phyloP scores from a whole-genome alignment of 1,140 invertebrate genomes.

The Tetranychus cinnabarinus region DNA sequence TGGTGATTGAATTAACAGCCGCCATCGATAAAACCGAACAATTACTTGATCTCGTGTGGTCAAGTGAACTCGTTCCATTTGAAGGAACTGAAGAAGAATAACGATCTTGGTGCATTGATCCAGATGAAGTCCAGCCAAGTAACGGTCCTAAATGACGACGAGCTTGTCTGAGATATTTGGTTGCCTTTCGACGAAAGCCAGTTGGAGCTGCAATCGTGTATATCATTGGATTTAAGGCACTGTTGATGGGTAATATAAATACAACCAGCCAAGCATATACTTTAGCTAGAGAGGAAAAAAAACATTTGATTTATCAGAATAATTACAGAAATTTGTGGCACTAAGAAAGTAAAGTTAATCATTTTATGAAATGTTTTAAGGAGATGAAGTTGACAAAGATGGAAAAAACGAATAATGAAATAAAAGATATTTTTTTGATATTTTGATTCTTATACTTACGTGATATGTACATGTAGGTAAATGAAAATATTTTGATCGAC shows the following conservation, averaged over 20 bases:
- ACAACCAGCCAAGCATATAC: constrained; percentile 46
- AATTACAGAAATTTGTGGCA: too few species aligned
- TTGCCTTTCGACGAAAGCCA: constrained; percentile 8
- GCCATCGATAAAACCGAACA: background rate
- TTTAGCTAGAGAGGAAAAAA: constrained; percentile 25
- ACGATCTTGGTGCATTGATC: background rate
- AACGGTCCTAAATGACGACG: background rate
- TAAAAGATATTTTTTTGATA: background rate
- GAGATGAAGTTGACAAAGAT: too few species aligned
- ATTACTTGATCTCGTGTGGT: background rate
- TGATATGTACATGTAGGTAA: background rate
- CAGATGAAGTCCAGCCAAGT: background rate
- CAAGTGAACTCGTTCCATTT: background rate
- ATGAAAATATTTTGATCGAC: constrained; percentile 15
- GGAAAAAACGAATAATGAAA: too few species aligned
- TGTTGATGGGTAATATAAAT: constrained; percentile 49
- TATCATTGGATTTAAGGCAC: constrained; percentile 46
- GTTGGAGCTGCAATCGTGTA: constrained; percentile 50
- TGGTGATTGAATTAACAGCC: too few species aligned
- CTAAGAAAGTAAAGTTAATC: background rate
- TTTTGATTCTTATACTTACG: background rate
- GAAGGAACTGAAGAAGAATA: background rate
- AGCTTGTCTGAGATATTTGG: background rate
- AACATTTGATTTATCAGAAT: background rate
- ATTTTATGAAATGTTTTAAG: background rate